These are phyloP conservation scores for Arothron firmamentum DNA, from an alignment of 2,113 vertebrate species.

Conservation along the genomic window DNA sequence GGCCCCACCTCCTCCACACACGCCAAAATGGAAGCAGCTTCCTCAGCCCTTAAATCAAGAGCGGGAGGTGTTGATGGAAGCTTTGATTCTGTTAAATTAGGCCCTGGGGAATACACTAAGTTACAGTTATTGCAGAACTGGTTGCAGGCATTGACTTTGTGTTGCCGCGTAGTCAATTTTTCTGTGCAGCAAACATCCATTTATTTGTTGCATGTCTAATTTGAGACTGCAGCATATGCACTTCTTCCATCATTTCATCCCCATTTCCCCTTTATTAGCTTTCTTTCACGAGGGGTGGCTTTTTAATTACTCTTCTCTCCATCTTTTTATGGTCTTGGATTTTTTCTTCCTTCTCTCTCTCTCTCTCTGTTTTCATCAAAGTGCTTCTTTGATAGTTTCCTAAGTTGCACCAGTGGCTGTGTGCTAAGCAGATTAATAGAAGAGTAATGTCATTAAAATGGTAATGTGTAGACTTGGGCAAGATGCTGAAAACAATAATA, in stretches of 20 bases:
- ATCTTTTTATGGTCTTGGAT: conserved; percentile 15
- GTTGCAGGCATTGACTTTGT: conserved; percentile 37
- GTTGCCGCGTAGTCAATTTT: conserved; percentile 29
- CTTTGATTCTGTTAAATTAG: conserved; percentile 52
- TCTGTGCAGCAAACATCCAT: conserved; percentile 32
- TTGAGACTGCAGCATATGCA: conserved; percentile 56
- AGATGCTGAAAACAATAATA: conserved; percentile 74
- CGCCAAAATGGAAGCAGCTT: too few species aligned
- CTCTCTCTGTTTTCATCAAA: conserved; percentile 44
- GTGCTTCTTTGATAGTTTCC: conserved; percentile 68
- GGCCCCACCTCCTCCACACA: conserved; percentile 9
- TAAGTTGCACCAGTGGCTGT: conserved; percentile 67
- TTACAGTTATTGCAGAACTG: conserved; percentile 41
- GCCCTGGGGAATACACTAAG: conserved; percentile 33
- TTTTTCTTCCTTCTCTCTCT: conserved; percentile 5
- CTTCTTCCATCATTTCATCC: conserved; percentile 55
- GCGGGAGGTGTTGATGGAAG: conserved; percentile 36
- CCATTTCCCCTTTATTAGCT: conserved; percentile 69
- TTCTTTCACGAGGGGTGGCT: conserved; percentile 63
- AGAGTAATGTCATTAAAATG: conserved; percentile 74
- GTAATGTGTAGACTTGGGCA: conserved; percentile 69
- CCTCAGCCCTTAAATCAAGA: conserved; percentile 11
- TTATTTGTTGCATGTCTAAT: conserved; percentile 52
- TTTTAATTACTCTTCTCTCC: conserved; percentile 70
- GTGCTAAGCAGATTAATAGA: conserved; percentile 72